Evolutionary conservation across 2,113 vertebrate species (phyloP), one percentile per base, ranked within the genome.

Genomic region (Phaetusa simplex): DNA sequence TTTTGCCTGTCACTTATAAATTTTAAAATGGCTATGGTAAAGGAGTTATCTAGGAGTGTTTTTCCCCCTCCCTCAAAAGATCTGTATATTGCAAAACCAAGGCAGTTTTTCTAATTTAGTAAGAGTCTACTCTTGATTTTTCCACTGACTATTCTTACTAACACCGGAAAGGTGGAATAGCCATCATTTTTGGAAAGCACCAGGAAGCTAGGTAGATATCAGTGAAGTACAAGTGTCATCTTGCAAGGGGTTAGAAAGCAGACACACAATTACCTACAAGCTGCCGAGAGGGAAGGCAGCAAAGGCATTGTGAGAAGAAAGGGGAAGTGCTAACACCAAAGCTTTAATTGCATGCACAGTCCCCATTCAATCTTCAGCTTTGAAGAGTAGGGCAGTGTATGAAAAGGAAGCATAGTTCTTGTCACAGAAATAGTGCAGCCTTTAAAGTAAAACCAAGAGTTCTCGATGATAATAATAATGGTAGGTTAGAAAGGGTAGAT

Each of bases 321-420:
- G 24, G 43, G 43, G 40, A 93, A 59, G 58, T 87, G 45, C 71
- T 66, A 38, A 77, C 53, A 66, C 12, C 29, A 50, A 71, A 85
- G 22, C 45, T 92, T 0, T 70, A 62, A 38, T 43, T 72, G 61
- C 69, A 56, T 19, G 18, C 23, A 19, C 52, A 70, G 14, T 42
- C 29, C n/a, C 32, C 23, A 8, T 69, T 81, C 59, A 82, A 14
- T 19, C 12, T 82, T 12, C 49, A 83, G 45, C 55, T 94, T 55
- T 5, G 3, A 62, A 70, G 50, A 26, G 27, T 66, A 32, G n/a
- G 32, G 16, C 1, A 0, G 20, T 17, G 8, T 66, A 38, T 0
- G 1, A 23, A 82, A 95, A 40, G 18, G 9, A 50, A 47, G 36
- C 19, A 10, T 27, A 64, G 49, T 61, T 67, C 43, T 78, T 89